Conservation (phyloP, 2,113 vertebrate species). For the Riparia riparia region DNA sequence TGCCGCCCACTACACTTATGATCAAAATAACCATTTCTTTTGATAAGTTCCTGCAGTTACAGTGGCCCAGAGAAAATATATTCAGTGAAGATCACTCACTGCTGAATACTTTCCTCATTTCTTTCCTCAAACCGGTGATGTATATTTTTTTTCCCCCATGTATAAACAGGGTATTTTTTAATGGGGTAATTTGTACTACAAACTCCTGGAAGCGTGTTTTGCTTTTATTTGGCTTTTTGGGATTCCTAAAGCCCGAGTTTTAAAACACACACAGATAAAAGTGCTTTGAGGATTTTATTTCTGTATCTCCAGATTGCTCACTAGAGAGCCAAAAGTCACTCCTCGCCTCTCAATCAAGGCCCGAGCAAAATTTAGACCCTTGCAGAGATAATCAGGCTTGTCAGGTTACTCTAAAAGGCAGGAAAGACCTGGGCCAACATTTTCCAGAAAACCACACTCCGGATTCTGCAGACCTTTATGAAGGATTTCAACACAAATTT, state of each 20-base stretch:
- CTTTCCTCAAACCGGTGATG: not conserved
- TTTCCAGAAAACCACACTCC: not conserved
- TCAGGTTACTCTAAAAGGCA: not conserved
- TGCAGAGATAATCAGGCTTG: not conserved
- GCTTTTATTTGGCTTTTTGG: not conserved
- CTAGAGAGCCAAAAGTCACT: constrained; percentile 28
- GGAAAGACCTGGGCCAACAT: not conserved
- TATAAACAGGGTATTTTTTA: constrained; percentile 35
- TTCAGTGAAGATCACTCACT: constrained; percentile 47
- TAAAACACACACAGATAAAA: not conserved
- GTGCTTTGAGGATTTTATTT: not conserved
- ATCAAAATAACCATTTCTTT: constrained; percentile 56
- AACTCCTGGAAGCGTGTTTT: constrained; percentile 19
- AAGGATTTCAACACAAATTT: not conserved
- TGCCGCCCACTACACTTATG: constrained; percentile 23
- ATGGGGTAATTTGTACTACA: constrained; percentile 55
- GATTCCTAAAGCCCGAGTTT: constrained; percentile 5
- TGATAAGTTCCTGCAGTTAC: constrained; percentile 52
- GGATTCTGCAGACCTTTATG: not conserved
- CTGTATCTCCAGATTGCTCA: constrained; percentile 1
- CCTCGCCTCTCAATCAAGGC: constrained; percentile 13
- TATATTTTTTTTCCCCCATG: not conserved
- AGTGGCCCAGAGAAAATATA: constrained; percentile 54
- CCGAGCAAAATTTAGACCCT: not conserved
- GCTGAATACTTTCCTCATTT: constrained; percentile 7